Evolutionary conservation across 37 sponge, comb jelly and placozoan genomes (phyloP).

Genomic region (Amphimedon queenslandica): DNA sequence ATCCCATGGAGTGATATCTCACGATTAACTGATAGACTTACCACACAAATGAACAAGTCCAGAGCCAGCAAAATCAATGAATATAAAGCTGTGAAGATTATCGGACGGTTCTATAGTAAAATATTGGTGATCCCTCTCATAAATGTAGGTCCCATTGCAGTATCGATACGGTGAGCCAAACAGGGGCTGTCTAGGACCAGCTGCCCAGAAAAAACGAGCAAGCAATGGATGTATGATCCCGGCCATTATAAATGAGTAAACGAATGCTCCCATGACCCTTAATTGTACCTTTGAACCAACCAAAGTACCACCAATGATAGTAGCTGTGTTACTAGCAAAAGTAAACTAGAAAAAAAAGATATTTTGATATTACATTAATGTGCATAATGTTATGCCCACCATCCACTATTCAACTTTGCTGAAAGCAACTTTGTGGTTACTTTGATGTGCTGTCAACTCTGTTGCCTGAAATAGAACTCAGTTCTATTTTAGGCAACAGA

Average conservation of each 20-base stretch:
- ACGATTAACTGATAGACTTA: slow-evolving; percentile 9
- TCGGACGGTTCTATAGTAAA: background rate
- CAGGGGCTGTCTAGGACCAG: background rate
- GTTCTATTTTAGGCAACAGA: too few species aligned
- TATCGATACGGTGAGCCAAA: slow-evolving; percentile 59
- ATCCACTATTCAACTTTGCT: too few species aligned
- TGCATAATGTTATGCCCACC: too few species aligned
- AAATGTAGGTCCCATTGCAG: slow-evolving; percentile 67
- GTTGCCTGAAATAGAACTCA: too few species aligned
- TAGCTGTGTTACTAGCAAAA: slow-evolving; percentile 89
- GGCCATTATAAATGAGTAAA: slow-evolving; percentile 53
- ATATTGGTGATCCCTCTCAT: slow-evolving; percentile 15
- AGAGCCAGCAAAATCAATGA: slow-evolving; percentile 86
- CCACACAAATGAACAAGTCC: slow-evolving; percentile 79
- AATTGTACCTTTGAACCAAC: slow-evolving; percentile 65
- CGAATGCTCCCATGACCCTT: slow-evolving; percentile 41
- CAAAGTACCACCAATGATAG: slow-evolving; percentile 77
- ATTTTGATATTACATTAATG: too few species aligned
- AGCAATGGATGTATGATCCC: slow-evolving; percentile 62
- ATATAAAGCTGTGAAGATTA: slow-evolving; percentile 14
- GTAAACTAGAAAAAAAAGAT: slow-evolving; percentile 69
- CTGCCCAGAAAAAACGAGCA: slow-evolving; percentile 67
- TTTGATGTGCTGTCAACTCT: too few species aligned
- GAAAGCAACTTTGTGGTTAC: too few species aligned
- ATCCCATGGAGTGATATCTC: background rate